Base-by-base conservation (phyloP, 1,140 invertebrate genomes). In the Leptinotarsa lineolata region DNA sequence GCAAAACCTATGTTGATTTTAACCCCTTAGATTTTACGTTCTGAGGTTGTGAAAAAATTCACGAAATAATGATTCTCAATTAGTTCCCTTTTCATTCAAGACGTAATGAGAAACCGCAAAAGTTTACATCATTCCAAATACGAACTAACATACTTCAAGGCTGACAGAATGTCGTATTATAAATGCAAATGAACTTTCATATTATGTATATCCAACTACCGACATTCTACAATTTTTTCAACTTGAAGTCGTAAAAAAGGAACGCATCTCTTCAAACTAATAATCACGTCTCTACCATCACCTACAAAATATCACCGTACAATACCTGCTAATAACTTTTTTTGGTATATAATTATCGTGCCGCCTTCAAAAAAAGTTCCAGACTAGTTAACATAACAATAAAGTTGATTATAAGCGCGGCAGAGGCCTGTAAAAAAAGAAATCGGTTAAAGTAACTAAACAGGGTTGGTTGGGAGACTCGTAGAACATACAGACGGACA, bases 301-400 rank as follows among this genome's bases (percentile, higher is more conserved):
- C 48, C 48, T 15, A 63, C 20, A n/a, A 63, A 63, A 63, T 63
- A 63, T 63, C 61, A 63, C 61, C 61, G 61, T 63, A 63, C 61
- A 63, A 63, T 63, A 63, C 61, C 24, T 21, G 61, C 61, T 63
- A 63, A 63, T 63, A 63, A 63, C 61, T 63, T 63, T 63, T 63
- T 63, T 63, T 63, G 61, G 61, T 63, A 22, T 63, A 63, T 63
- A 63, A 63, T 63, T 63, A 63, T 63, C 20, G 20, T 63, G 61
- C 61, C 61, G 61, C 61, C 61, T 63, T 54, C 48, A 54, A 63
- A 63, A 59, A 63, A 63, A 30, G 61, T 63, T 30, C 61, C 61
- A 63, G 61, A 63, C 61, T 63, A 20, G 61, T 63, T 63, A 63
- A 63, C 61, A 63, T 63, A 63, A 63, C 61, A 63, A 63, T 63